phyloP scores from a whole-genome alignment of 2,113 vertebrate genomes.

The Excalfactoria chinensis region DNA sequence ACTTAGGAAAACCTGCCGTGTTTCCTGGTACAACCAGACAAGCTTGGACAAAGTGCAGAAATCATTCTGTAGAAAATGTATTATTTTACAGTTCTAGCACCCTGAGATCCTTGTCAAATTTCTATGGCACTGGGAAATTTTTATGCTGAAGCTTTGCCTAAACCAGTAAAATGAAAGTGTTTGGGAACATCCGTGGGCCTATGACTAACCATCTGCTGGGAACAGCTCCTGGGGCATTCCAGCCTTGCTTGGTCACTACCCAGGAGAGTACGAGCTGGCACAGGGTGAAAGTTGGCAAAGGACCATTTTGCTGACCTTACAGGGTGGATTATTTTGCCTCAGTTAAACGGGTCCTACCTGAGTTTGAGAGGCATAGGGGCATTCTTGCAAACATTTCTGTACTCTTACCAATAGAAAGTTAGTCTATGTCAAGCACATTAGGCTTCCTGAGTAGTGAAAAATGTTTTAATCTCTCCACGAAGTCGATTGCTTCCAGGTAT shows the following conservation, averaged over 20 bases:
- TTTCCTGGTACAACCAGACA: background rate
- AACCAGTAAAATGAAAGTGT: background rate
- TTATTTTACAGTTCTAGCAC: background rate
- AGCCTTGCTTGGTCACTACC: background rate
- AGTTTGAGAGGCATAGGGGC: background rate
- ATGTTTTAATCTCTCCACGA: background rate
- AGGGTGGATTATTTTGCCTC: background rate
- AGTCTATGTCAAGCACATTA: too few species aligned
- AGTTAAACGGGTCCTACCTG: background rate
- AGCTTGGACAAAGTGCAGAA: background rate
- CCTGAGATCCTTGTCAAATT: background rate
- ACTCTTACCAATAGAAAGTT: background rate
- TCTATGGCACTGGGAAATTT: background rate
- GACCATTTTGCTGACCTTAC: fast-evolving
- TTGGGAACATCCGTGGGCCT: background rate
- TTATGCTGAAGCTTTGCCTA: background rate
- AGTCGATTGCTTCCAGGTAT: background rate
- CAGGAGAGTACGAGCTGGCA: background rate
- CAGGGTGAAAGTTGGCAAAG: background rate
- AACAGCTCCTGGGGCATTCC: background rate
- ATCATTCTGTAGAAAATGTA: background rate
- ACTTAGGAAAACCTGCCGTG: background rate
- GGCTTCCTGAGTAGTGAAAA: background rate
- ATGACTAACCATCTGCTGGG: background rate
- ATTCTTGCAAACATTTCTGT: background rate